Evolutionary conservation across 2,797 vertebrate species (phyloP).

Genomic region (Acrossocheilus fasciatus): DNA sequence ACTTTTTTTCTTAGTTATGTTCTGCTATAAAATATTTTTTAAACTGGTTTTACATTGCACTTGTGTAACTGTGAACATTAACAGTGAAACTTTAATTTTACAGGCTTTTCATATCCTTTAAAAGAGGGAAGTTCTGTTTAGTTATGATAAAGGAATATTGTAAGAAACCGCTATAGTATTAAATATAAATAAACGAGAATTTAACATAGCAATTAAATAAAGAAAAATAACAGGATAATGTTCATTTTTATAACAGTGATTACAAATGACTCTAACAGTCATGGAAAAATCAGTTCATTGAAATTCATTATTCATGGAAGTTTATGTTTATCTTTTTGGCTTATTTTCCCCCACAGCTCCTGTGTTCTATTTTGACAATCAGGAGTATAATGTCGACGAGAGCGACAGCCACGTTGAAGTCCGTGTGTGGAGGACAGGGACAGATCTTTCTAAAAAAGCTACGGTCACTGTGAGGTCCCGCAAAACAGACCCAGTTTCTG

Average conservation of each 20-base stretch:
- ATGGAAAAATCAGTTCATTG: background rate
- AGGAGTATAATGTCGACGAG: slow-evolving; percentile 87
- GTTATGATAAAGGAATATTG: background rate
- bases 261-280: background rate
- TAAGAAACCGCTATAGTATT: background rate
- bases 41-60: background rate
- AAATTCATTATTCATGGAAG: background rate
- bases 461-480: slow-evolving; percentile 89
- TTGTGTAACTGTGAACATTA: background rate
- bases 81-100: background rate
- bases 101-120: background rate
- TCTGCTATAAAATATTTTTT: background rate
- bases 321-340: background rate
- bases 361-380: slow-evolving; percentile 86
- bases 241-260: too few relatives aligned
- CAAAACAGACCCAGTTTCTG: slow-evolving; percentile 85
- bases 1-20: background rate
- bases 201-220: background rate
- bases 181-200: background rate
- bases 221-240: background rate
- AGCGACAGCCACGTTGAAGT: slow-evolving; percentile 86
- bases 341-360: slow-evolving; percentile 70
- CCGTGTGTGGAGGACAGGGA: slow-evolving; percentile 88
- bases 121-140: background rate
- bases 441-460: slow-evolving; percentile 86